phyloP scores from a whole-genome alignment of 2,888 invertebrate genomes.

The Notodonta dromedarius region DNA sequence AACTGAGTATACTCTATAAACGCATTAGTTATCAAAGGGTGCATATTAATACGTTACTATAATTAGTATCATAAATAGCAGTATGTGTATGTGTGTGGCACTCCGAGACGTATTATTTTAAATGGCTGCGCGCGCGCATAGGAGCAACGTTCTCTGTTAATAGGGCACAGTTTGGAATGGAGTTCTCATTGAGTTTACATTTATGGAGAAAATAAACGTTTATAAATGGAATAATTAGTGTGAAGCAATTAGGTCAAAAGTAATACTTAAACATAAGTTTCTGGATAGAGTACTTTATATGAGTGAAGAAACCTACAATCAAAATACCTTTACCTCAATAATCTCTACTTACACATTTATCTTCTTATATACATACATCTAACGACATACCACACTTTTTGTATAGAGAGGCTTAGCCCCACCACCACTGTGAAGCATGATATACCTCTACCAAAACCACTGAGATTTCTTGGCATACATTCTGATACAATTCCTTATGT shows the following conservation, averaged over 20 bases:
- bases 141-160: slow-evolving; percentile 43
- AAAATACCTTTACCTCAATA: too few species aligned
- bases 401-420: too few species aligned
- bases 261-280: too few species aligned
- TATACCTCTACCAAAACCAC: too few species aligned
- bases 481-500: too few species aligned
- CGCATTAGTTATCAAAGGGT: slow-evolving; percentile 12
- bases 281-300: too few species aligned
- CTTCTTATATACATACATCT: too few species aligned
- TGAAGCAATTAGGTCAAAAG: slow-evolving; percentile 1
- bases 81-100: slow-evolving; percentile 26
- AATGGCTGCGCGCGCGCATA: slow-evolving; percentile 45
- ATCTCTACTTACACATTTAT: too few species aligned
- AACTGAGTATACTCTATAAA: slow-evolving; percentile 6
- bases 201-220: slow-evolving; percentile 3
- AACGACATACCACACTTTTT: too few species aligned
- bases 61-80: slow-evolving; percentile 42
- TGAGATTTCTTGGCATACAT: too few species aligned
- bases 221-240: slow-evolving; percentile 14
- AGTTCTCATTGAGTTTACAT: slow-evolving; percentile 8
- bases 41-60: slow-evolving; percentile 28
- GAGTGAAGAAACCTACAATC: too few species aligned
- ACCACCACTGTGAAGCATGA: too few species aligned
- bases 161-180: slow-evolving; percentile 19
- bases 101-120: slow-evolving; percentile 40